A percentile compares a stretch with the other conserved stretches of the same genome.
Conservation (phyloP, 2,797 vertebrate genomes). For the Anniella stebbinsi region DNA sequence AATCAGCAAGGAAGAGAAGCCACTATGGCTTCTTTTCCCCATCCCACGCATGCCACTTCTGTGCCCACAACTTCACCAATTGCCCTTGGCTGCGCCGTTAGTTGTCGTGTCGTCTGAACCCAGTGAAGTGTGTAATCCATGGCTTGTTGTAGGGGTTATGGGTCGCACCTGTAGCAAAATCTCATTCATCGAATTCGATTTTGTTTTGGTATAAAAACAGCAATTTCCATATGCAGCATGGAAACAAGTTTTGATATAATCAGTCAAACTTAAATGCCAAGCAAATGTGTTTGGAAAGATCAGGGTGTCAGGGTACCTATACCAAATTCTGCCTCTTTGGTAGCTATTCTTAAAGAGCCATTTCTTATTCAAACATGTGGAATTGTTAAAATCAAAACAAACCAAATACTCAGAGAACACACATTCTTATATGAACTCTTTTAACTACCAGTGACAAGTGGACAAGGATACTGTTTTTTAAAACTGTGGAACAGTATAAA, state of each 20-base stretch:
- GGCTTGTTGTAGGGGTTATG: no score
- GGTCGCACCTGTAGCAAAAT: not conserved
- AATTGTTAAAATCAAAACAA: not conserved
- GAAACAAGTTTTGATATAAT: not conserved
- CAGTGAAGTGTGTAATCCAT: no score
- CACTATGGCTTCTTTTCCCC: no score
- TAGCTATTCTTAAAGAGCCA: not conserved
- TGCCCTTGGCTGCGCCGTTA: no score
- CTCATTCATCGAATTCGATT: not conserved
- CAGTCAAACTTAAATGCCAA: not conserved
- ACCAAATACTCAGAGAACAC: not conserved
- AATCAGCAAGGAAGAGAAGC: no score
- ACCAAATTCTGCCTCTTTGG: not conserved
- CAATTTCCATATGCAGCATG: not conserved
- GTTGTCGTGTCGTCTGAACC: no score
- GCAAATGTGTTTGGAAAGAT: not conserved
- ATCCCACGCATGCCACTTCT: no score
- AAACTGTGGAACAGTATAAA: not conserved
- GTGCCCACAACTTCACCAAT: no score
- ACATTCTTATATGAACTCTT: not conserved
- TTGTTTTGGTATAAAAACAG: not conserved
- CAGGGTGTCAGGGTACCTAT: not conserved
- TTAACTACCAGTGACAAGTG: not conserved
- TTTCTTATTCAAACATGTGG: not conserved
- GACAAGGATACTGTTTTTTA: slow-evolving; percentile 2